Conservation (phyloP, 2,797 vertebrate genomes). For the Cichlasoma orientale region DNA sequence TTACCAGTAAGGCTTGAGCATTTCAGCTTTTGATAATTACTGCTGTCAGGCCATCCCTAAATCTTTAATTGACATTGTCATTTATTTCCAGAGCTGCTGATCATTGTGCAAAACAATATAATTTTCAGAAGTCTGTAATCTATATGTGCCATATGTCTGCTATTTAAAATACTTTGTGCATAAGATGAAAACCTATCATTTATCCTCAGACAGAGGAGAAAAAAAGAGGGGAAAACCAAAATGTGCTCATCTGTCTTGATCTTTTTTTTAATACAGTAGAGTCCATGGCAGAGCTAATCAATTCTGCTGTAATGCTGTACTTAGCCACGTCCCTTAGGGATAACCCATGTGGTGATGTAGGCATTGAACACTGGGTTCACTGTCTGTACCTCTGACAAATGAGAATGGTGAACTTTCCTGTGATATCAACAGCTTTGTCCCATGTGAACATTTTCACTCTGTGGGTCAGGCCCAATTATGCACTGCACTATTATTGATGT, state of each 20-base stretch:
- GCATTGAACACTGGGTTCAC: constrained; percentile 46
- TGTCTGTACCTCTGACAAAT: constrained; percentile 67
- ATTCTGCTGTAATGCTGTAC: constrained; percentile 67
- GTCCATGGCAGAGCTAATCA: constrained; percentile 61
- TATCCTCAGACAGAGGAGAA: constrained; percentile 1
- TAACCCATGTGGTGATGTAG: constrained; percentile 38
- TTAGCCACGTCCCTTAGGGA: constrained; percentile 59
- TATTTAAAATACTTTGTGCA: constrained; percentile 6
- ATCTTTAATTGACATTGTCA: constrained; percentile 73
- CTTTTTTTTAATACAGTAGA: constrained; percentile 49
- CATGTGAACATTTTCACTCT: constrained; percentile 65
- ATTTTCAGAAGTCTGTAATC: neutral
- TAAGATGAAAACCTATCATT: constrained; percentile 12
- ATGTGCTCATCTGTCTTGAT: constrained; percentile 60
- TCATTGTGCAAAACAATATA: neutral
- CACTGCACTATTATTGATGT: constrained; percentile 71
- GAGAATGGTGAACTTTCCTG: constrained; percentile 67
- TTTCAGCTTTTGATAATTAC: constrained; percentile 75
- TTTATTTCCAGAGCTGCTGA: constrained; percentile 34
- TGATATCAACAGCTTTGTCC: constrained; percentile 71
- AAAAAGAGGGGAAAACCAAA: constrained; percentile 28
- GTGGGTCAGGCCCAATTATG: constrained; percentile 77
- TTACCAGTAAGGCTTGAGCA: constrained; percentile 73
- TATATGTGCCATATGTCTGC: neutral
- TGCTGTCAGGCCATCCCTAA: constrained; percentile 64